phyloP scores from a whole-genome alignment of 1,140 invertebrate species.

The Mizuhopecten yessoensis region DNA sequence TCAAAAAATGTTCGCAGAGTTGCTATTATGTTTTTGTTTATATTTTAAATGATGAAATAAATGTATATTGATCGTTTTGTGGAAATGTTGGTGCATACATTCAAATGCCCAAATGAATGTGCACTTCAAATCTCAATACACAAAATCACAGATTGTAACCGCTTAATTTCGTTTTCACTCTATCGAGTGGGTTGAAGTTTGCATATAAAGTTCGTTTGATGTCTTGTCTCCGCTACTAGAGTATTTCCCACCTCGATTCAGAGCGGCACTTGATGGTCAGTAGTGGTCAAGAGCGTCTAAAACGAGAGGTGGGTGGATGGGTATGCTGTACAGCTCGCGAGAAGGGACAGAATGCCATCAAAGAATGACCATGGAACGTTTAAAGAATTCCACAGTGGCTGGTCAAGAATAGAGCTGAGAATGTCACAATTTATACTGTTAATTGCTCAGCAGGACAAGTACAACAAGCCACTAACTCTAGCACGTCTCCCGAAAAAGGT shows the following conservation, averaged over 20 bases:
- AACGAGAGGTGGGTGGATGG: neutral
- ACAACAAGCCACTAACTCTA: neutral
- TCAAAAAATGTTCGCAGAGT: too few relatives aligned
- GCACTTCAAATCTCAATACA: neutral
- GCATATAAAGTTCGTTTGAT: neutral
- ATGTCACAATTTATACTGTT: slow-evolving; percentile 28
- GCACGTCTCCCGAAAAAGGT: slow-evolving; percentile 44
- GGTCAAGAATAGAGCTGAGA: neutral
- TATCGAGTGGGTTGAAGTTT: slow-evolving; percentile 23
- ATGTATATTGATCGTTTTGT: too few relatives aligned
- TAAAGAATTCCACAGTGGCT: slow-evolving; percentile 1
- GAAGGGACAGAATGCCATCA: neutral
- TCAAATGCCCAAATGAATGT: too few relatives aligned
- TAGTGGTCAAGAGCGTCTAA: neutral
- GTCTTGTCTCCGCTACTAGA: neutral
- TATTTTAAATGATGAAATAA: too few relatives aligned
- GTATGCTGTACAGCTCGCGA: neutral
- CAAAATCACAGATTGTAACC: neutral
- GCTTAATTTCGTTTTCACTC: neutral
- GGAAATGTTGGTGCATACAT: too few relatives aligned
- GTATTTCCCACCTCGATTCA: neutral
- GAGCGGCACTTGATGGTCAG: neutral
- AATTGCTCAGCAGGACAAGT: slow-evolving; percentile 12
- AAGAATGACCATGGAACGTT: neutral
- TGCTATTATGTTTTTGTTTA: too few relatives aligned